Conservation (phyloP, 2,113 vertebrate species). For the Nannobrachium achirus region DNA sequence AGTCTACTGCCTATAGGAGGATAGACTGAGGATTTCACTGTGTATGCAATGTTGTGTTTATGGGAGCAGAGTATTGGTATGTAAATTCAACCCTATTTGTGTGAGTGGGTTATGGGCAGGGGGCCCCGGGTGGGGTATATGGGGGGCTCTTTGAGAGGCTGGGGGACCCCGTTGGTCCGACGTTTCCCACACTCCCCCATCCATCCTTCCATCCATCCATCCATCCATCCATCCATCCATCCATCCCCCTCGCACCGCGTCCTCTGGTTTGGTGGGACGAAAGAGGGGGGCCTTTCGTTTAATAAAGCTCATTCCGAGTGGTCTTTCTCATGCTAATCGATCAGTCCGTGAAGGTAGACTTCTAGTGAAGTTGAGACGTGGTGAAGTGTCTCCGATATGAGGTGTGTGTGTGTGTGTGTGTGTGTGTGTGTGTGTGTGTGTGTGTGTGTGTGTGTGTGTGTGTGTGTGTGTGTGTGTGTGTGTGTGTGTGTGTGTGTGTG, state of each 20-base stretch:
- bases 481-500: neutral
- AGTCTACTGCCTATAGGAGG: too few relatives aligned
- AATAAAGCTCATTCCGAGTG: slow-evolving; percentile 58
- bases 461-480: neutral
- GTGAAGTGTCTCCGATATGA: slow-evolving; percentile 14
- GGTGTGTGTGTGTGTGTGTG: slow-evolving; percentile 12
- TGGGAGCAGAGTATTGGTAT: slow-evolving; percentile 70
- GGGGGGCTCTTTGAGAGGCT: slow-evolving; percentile 55
- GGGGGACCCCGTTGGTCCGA: slow-evolving; percentile 50
- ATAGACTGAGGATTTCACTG: neutral
- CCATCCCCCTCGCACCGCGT: slow-evolving; percentile 44
- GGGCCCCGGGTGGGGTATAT: neutral
- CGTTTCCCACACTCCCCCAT: slow-evolving; percentile 72
- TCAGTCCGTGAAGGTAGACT: slow-evolving; percentile 29
- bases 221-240: slow-evolving; percentile 37
- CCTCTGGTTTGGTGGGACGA: slow-evolving; percentile 51
- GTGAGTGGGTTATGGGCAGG: slow-evolving; percentile 46
- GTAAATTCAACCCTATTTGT: slow-evolving; percentile 65
- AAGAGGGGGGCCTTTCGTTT: slow-evolving; percentile 40
- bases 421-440: slow-evolving; percentile 12
- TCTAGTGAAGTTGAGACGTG: slow-evolving; percentile 1
- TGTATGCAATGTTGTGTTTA: slow-evolving; percentile 52
- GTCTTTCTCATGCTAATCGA: slow-evolving; percentile 40
- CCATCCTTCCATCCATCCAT: slow-evolving; percentile 45
- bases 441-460: slow-evolving; percentile 26